phyloP scores from a whole-genome alignment of 2,113 vertebrate genomes.

The Ia io region DNA sequence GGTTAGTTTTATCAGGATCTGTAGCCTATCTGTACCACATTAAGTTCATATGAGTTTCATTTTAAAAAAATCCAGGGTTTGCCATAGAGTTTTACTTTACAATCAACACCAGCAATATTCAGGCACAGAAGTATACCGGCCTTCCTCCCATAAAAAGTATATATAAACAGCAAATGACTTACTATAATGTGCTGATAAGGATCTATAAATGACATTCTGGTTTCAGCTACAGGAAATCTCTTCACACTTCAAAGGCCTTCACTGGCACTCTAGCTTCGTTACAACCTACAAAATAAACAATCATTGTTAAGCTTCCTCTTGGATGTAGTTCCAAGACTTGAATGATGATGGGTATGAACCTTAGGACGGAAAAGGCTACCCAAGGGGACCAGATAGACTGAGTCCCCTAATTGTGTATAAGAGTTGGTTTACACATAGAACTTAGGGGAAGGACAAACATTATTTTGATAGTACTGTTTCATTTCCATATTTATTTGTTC shows the following conservation, averaged over 20 bases:
- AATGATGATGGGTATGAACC: neutral
- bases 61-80: neutral
- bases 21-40: neutral
- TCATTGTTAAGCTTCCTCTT: slow-evolving; percentile 41
- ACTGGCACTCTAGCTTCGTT: slow-evolving; percentile 52
- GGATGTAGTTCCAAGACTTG: slow-evolving; percentile 4
- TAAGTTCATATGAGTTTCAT: neutral
- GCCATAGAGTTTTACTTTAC: neutral
- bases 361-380: neutral
- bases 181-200: slow-evolving; percentile 94
- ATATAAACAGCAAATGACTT: slow-evolving; percentile 78
- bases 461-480: neutral
- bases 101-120: neutral
- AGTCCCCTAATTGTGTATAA: neutral
- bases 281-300: slow-evolving; percentile 65
- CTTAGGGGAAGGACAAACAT: neutral
- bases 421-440: neutral
- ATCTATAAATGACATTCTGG: slow-evolving; percentile 90
- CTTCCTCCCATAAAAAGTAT: neutral
- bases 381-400: neutral
- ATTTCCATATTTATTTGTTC: slow-evolving; percentile 51
- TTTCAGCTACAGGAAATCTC: slow-evolving; percentile 43
- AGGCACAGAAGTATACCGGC: neutral
- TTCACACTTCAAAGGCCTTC: slow-evolving; percentile 67
- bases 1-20: neutral